Base-by-base conservation (phyloP, 2,888 invertebrate species). In the Oligia fasciuncula region DNA sequence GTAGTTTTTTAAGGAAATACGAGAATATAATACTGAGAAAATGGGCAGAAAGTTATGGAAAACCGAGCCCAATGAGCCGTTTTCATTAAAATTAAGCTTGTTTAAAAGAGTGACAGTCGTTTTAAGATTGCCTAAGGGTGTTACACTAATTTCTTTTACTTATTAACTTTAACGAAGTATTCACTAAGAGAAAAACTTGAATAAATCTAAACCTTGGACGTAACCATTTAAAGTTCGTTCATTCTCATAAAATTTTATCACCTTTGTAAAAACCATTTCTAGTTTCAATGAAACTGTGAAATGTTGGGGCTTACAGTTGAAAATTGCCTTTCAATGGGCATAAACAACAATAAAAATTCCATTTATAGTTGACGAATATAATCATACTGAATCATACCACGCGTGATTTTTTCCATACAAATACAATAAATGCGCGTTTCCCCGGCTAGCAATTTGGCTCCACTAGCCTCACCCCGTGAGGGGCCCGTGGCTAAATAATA, bases 151-250 rank as follows among this genome's bases (percentile, higher is more conserved):
- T 51, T 5, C 0, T 80, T 54, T 19, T 29, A 29, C 51, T 35
- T 72, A 51, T 29, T 57, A 81, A 65, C 35, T 65, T 60, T 14
- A 66, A 40, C 76, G 23, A 70, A 76, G 54, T 81, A 35, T 19
- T 54, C 14, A 54, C 40, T 46, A 29, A 14, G 17, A 60, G 68
- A 19, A 60, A 72, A 75, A 63, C 46, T 62, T 51, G 14, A 80
- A 60, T 54, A 46, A 40, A 83, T 63, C 43, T 51, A 43, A 77
- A 40, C n/a, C 43, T 60, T 19, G 5, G 11, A 19, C 9, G 46
- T 29, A n/a, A 51, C 17, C 29, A 71, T 51, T 65, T 35, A 3
- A 29, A 66, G 1, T 40, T 57, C 5, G 8, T 71, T 49, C 29
- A 17, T 40, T 57, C 40, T 70, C 29, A n/a, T 63, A 17, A 68